Evolutionary conservation across 1,140 invertebrate species (phyloP).

Genomic region (Macrobrachium rosenbergii): DNA sequence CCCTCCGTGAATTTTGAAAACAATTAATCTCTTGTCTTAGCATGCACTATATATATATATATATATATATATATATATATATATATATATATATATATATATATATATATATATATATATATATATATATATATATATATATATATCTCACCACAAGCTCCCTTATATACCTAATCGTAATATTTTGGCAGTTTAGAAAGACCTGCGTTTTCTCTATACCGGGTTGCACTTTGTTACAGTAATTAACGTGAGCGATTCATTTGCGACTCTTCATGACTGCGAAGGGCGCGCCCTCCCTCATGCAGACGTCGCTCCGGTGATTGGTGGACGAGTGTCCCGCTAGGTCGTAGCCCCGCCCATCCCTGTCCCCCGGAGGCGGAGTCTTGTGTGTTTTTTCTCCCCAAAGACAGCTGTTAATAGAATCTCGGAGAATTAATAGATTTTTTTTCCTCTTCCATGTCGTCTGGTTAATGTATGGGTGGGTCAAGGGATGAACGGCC

Average conservation of each 20-base stretch:
- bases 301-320: background rate
- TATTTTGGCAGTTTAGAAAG: too few relatives aligned
- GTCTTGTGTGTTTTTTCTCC: constrained; percentile 22
- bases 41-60: too few relatives aligned
- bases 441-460: constrained; percentile 19
- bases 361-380: background rate
- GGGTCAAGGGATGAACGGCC: constrained; percentile 27
- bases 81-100: background rate
- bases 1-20: too few relatives aligned
- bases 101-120: constrained; percentile 14
- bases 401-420: constrained; percentile 33
- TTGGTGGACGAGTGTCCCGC: constrained; percentile 2
- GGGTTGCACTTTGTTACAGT: too few relatives aligned
- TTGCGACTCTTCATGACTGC: too few relatives aligned
- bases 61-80: background rate
- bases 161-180: background rate
- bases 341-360: background rate
- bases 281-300: background rate
- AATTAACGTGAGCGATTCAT: too few relatives aligned
- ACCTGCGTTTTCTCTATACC: too few relatives aligned
- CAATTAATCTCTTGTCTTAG: too few relatives aligned
- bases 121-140: constrained; percentile 13
- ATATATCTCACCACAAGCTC: background rate
- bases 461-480: constrained; percentile 34
- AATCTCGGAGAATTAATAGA: constrained; percentile 38